Evolutionary conservation across 2,113 vertebrate species (phyloP), one percentile per base, ranked within the genome.

Genomic region (Tragelaphus imberbis): DNA sequence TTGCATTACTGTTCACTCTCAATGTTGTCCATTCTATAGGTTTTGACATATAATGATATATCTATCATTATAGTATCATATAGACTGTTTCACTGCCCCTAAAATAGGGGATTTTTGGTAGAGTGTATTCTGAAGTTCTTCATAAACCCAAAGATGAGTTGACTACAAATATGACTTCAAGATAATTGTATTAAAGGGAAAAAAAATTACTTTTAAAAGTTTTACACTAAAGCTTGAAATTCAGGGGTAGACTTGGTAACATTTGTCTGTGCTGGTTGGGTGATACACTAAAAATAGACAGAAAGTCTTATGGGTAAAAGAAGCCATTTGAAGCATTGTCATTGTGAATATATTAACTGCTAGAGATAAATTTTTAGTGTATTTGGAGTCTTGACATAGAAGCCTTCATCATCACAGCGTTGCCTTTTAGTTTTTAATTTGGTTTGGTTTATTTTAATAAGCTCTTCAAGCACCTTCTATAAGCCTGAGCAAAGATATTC

Each of bases 381-480:
- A 63, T 65, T 47, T 95, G 89, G 75, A 97, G 88, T 97, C 49
- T 77, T 95, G 94, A 82, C 96, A 96, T 61, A 80, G 36, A 96
- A n/a, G 13, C 68, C 51, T 97, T 92, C 55, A 51, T 97, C 13
- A 87, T 88, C 61, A 92, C 94, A 87, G 59, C 59, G 23, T 75
- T 89, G 93, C 68, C 65, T 88, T 86, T 90, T 90, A 79, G 40
- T 97, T 98, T 98, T 96, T 47, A 75, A 75, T 92, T 53, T 88
- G 30, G 63, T 2, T 95, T 95, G 88, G 40, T 7, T 94, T 94
- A 92, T 23, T 96, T 95, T 94, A 96, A 96, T 95, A 94, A 88
- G 77, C 84, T 96, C 68, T 96, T 95, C 55, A 53, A 97, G 59
- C 82, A 97, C 36, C 97, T 98, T 91, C 91, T 98, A 56, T 82